phyloP scores from a whole-genome alignment of 2,797 vertebrate genomes.

The Champsocephalus gunnari region DNA sequence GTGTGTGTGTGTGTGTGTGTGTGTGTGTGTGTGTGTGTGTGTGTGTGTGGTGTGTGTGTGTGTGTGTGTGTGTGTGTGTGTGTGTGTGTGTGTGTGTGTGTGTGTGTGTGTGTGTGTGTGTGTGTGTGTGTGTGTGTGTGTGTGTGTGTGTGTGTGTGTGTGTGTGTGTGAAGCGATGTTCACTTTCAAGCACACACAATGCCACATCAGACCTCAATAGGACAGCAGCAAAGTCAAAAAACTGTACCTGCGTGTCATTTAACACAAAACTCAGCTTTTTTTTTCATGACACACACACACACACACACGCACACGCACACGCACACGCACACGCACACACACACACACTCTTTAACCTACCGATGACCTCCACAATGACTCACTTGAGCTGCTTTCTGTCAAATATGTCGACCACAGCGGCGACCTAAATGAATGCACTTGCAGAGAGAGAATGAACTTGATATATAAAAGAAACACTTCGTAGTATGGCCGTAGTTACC shows the following conservation, averaged over 20 bases:
- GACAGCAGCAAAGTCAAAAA: slow-evolving; percentile 8
- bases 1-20: not conserved
- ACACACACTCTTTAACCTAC: not conserved
- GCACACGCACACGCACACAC: too few relatives aligned
- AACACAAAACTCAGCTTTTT: not conserved
- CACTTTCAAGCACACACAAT: not conserved
- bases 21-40: not conserved
- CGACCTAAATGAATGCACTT: not conserved
- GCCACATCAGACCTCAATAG: not conserved
- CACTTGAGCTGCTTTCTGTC: not conserved
- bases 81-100: not conserved
- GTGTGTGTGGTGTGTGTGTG: not conserved
- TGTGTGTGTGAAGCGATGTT: not conserved
- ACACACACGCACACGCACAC: too few relatives aligned
- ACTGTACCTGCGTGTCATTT: not conserved
- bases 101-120: not conserved
- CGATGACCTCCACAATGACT: not conserved
- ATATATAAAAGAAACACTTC: not conserved
- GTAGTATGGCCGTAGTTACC: not conserved
- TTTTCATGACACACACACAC: too few relatives aligned
- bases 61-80: not conserved
- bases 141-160: not conserved
- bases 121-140: not conserved
- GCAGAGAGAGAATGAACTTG: not conserved
- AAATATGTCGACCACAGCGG: not conserved